Conservation (phyloP, 2,797 vertebrate genomes). For the Danio albolineatus region DNA sequence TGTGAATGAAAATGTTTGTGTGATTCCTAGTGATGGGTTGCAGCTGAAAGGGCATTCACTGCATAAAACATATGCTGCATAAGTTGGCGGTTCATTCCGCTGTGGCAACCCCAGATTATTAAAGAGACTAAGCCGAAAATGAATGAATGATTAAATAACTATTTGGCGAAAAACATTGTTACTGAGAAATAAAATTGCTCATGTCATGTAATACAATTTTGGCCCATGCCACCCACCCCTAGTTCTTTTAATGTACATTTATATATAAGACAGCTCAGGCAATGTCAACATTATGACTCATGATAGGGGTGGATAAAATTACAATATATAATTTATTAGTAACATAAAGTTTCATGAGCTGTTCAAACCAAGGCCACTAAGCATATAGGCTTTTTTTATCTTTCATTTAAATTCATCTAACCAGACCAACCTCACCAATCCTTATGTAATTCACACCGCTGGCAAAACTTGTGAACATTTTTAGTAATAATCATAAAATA, state of each 20-base stretch:
- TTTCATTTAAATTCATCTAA: neutral
- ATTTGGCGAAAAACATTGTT: no score
- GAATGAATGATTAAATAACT: no score
- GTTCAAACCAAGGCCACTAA: neutral
- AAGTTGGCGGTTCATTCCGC: no score
- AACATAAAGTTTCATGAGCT: neutral
- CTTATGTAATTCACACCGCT: neutral
- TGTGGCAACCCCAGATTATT: no score
- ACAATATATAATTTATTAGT: neutral
- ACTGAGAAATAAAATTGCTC: no score
- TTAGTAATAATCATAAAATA: neutral
- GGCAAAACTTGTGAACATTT: conserved; percentile 7
- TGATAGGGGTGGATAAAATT: neutral
- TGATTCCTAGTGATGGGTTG: no score
- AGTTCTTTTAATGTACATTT: neutral
- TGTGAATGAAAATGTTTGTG: no score
- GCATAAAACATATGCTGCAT: no score
- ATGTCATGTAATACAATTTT: no score
- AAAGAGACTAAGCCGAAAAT: no score
- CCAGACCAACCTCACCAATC: neutral
- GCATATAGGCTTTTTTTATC: neutral
- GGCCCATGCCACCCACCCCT: no score
- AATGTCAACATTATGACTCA: neutral
- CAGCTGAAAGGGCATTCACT: no score
- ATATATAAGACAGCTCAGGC: neutral